A percentile compares a stretch with the other conserved stretches of the same genome.
These are phyloP conservation scores for Melanchra persicariae DNA, from an alignment of 2,888 invertebrate species.

Conservation along the genomic window DNA sequence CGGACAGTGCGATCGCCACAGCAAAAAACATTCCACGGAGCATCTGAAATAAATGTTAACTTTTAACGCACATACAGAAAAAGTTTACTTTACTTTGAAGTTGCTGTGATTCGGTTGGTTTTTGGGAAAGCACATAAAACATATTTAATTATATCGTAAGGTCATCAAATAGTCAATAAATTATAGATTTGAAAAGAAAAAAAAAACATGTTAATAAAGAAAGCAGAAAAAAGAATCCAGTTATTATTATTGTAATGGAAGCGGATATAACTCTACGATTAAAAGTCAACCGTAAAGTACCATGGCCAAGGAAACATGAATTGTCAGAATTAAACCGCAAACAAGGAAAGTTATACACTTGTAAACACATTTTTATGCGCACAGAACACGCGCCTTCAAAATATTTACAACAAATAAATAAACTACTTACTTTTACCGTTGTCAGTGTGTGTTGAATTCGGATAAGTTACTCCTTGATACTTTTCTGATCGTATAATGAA, in stretches of 20 bases:
- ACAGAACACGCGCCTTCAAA: constrained; percentile 12
- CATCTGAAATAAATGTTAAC: constrained; percentile 50
- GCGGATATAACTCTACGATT: constrained; percentile 24
- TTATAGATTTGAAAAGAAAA: neutral
- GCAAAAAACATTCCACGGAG: constrained; percentile 9
- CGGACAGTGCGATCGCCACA: constrained; percentile 29
- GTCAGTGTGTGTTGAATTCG: constrained; percentile 19
- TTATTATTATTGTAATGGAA: too few relatives aligned
- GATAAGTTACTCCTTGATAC: constrained; percentile 4
- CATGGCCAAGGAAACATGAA: constrained; percentile 21
- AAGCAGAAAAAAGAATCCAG: neutral
- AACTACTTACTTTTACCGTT: constrained; percentile 45
- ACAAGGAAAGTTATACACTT: constrained; percentile 39
- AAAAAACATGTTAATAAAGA: neutral
- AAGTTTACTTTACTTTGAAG: neutral
- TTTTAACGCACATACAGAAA: neutral
- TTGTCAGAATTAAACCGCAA: constrained; percentile 36
- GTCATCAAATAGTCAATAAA: neutral
- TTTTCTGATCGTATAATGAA: neutral
- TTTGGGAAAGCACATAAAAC: neutral
- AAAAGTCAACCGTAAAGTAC: constrained; percentile 17
- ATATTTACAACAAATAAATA: constrained; percentile 5
- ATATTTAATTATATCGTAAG: neutral
- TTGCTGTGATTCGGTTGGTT: neutral
- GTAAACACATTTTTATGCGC: neutral